These are phyloP conservation scores for Sebastes itinus DNA, from an alignment of 2,797 vertebrate species.

Conservation along the genomic window DNA sequence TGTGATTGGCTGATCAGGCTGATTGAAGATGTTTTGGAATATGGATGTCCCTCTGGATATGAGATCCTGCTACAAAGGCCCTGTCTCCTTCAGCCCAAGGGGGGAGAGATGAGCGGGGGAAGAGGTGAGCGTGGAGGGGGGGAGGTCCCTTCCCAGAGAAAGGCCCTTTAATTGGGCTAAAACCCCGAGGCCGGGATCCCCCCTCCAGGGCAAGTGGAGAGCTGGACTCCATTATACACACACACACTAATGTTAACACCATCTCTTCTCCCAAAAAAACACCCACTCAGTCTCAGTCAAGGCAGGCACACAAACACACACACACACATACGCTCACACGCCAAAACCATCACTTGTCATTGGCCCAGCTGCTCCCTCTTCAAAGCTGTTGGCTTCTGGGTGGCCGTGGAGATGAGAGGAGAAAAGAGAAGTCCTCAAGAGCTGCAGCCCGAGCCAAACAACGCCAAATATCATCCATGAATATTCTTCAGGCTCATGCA, in stretches of 20 bases:
- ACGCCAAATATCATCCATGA: conserved; percentile 48
- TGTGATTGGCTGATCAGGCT: conserved; percentile 64
- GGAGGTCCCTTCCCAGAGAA: conserved; percentile 26
- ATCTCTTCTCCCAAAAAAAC: conserved; percentile 46
- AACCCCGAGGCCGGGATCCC: conserved; percentile 48
- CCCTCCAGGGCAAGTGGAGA: conserved; percentile 58
- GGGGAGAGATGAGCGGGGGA: conserved; percentile 5
- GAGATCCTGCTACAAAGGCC: conserved; percentile 55
- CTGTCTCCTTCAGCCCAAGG: conserved; percentile 28
- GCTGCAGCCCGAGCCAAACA: conserved; percentile 48
- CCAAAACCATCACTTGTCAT: conserved; percentile 76
- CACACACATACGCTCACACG: conserved; percentile 37
- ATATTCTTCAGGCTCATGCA: conserved; percentile 34
- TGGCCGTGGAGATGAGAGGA: conserved; percentile 68
- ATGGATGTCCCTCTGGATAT: conserved; percentile 57
- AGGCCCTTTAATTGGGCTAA: conserved; percentile 59
- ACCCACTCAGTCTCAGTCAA: conserved; percentile 46
- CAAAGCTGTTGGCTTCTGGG: conserved; percentile 76
- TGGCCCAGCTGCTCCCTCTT: conserved; percentile 77
- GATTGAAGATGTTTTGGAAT: conserved; percentile 75
- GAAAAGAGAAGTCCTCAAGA: conserved; percentile 60
- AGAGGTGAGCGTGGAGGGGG: conserved; percentile 24
- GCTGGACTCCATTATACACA: conserved; percentile 55
- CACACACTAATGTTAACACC: conserved; percentile 50
- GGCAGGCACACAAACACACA: conserved; percentile 42